Evolutionary conservation across 92 coral and sea anemone species (phyloP).

Genomic region (Zoanthus solanderi): DNA sequence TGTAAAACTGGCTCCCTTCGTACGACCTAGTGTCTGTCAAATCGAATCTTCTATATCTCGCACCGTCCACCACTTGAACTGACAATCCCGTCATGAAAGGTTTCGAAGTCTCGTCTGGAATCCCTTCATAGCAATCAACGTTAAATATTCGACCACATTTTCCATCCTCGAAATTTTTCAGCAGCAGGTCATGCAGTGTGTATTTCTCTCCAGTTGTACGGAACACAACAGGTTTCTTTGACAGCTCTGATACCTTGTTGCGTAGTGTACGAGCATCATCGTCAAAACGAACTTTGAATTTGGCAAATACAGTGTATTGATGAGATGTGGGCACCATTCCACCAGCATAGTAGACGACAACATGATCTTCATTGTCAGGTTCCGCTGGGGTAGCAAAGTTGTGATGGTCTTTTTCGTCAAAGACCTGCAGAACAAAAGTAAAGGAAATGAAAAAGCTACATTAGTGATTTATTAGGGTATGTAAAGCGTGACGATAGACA

Average conservation of each 20-base stretch:
- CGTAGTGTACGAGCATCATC: conserved; percentile 6
- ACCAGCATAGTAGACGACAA: conserved; percentile 54
- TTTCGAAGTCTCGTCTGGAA: conserved; percentile 18
- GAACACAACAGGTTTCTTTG: conserved; percentile 43
- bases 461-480: neutral
- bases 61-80: conserved; percentile 51
- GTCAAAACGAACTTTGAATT: neutral
- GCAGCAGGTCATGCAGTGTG: conserved; percentile 52
- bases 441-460: neutral
- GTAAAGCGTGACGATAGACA: no score
- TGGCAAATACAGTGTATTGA: conserved; percentile 25
- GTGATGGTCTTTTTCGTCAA: conserved; percentile 27
- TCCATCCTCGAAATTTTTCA: conserved; percentile 53
- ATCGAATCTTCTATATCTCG: conserved; percentile 39
- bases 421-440: neutral
- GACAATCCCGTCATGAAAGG: conserved; percentile 38
- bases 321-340: conserved; percentile 36
- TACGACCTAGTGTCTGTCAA: neutral
- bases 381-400: conserved; percentile 48
- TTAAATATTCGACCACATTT: conserved; percentile 10
- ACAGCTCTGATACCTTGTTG: neutral
- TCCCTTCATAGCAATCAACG: conserved; percentile 51
- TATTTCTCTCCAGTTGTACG: conserved; percentile 6
- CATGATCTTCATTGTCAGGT: conserved; percentile 22
- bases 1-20: conserved; percentile 50